These are phyloP conservation scores for Cyprinodon variegatus DNA, from an alignment of 2,113 vertebrate species.

Conservation along the genomic window DNA sequence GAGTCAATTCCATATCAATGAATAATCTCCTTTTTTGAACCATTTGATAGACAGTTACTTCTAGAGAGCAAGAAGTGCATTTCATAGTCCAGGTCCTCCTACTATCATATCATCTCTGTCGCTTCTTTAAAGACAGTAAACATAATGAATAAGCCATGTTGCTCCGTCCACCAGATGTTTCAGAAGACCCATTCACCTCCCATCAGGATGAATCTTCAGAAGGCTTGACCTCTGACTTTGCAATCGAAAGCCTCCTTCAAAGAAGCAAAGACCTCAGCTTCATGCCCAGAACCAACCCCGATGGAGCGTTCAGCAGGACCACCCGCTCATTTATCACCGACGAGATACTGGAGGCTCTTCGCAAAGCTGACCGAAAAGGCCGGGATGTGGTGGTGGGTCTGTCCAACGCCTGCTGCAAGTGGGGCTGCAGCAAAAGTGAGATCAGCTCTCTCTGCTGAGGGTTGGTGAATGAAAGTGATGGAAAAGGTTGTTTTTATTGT, in stretches of 20 bases:
- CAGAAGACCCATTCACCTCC: constrained; percentile 68
- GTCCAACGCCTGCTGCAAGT: constrained; percentile 86
- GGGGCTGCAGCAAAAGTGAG: constrained; percentile 87
- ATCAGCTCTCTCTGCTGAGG: constrained; percentile 87
- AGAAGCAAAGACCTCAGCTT: constrained; percentile 61
- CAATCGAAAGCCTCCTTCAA: constrained; percentile 57
- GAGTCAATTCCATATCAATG: neutral
- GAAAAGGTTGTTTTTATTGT: constrained; percentile 4
- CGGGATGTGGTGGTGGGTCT: constrained; percentile 83
- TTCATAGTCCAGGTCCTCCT: neutral
- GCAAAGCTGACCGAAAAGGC: constrained; percentile 75
- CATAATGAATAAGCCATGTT: neutral
- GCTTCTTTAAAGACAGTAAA: neutral
- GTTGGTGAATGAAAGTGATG: neutral
- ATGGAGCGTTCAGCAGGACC: constrained; percentile 63
- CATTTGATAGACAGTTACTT: neutral
- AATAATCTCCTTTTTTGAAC: neutral
- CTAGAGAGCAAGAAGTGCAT: neutral
- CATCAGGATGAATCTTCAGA: constrained; percentile 60
- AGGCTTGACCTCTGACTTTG: constrained; percentile 45
- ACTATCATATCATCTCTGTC: neutral
- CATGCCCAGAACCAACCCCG: constrained; percentile 35
- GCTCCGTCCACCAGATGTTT: constrained; percentile 54
- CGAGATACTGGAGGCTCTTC: constrained; percentile 79
- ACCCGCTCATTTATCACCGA: constrained; percentile 71